Conservation (phyloP, 2,888 invertebrate genomes). For the Muschampia plurimacula region DNA sequence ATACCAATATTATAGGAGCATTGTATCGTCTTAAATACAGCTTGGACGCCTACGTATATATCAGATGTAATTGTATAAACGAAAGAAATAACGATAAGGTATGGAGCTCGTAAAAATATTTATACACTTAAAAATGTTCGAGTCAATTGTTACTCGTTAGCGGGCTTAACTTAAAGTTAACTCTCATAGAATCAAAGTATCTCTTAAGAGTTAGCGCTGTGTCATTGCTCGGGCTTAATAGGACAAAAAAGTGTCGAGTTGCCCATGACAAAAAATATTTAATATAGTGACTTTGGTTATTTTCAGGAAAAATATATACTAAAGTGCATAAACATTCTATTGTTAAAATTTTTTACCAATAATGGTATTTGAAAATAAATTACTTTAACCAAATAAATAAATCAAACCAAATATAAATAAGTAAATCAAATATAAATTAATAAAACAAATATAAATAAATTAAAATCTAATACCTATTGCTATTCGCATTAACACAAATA, state of each 20-base stretch:
- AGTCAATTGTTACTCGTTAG: conserved; percentile 81
- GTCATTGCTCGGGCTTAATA: conserved; percentile 72
- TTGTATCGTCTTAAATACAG: conserved; percentile 35
- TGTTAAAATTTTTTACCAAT: too few species aligned
- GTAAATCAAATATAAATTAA: too few species aligned
- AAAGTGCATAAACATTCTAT: neutral
- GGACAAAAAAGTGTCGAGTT: conserved; percentile 57
- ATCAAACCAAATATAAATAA: too few species aligned
- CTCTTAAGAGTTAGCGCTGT: conserved; percentile 79
- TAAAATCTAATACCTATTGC: neutral
- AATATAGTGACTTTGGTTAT: neutral
- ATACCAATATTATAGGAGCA: conserved; percentile 26
- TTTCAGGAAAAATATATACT: conserved; percentile 1
- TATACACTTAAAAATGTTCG: conserved; percentile 68
- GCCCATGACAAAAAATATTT: conserved; percentile 37
- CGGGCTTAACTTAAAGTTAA: conserved; percentile 67
- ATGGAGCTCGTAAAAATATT: conserved; percentile 55
- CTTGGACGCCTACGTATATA: conserved; percentile 28
- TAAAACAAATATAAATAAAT: too few species aligned
- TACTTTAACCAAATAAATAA: too few species aligned
- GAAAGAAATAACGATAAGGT: conserved; percentile 34
- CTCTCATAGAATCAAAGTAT: conserved; percentile 80
- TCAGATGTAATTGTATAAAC: conserved; percentile 35
- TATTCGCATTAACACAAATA: neutral
- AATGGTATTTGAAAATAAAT: too few species aligned